phyloP scores from a whole-genome alignment of 2,888 invertebrate genomes.

The Aphidius colemani region DNA sequence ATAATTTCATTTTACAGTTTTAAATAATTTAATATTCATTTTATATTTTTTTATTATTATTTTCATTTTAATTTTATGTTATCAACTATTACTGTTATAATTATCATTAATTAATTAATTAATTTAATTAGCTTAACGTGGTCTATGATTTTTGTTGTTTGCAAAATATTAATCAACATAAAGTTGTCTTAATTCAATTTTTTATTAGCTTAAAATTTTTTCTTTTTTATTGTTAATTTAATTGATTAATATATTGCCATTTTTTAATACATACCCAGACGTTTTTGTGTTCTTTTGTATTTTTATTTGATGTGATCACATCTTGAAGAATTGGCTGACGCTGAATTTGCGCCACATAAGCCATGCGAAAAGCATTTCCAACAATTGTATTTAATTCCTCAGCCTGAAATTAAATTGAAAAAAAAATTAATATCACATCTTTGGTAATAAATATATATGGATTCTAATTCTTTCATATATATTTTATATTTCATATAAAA shows the following conservation, averaged over 20 bases:
- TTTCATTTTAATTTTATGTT: too few relatives aligned
- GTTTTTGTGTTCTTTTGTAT: constrained; percentile 52
- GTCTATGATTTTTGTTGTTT: too few relatives aligned
- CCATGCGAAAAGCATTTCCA: constrained; percentile 91
- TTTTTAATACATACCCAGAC: constrained; percentile 48
- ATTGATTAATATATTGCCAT: background rate
- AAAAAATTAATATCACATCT: background rate
- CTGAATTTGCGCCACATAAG: constrained; percentile 84
- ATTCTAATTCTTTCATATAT: background rate
- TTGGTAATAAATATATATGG: background rate
- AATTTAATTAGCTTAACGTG: too few relatives aligned
- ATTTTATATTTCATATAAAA: too few relatives aligned
- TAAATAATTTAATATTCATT: too few relatives aligned
- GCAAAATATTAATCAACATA: background rate
- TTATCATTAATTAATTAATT: too few relatives aligned
- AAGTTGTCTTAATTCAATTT: constrained; percentile 4
- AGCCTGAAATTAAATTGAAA: constrained; percentile 65
- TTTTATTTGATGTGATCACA: constrained; percentile 68
- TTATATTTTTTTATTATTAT: too few relatives aligned
- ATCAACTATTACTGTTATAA: too few relatives aligned
- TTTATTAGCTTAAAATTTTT: background rate
- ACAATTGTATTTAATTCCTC: constrained; percentile 85
- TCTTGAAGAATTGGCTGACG: constrained; percentile 70
- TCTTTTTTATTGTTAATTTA: background rate
- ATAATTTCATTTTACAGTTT: too few relatives aligned